A percentile compares a stretch with the other conserved stretches of the same genome.
These are phyloP conservation scores for Dryadula phaetusa DNA, from an alignment of 2,888 invertebrate species.

Conservation along the genomic window DNA sequence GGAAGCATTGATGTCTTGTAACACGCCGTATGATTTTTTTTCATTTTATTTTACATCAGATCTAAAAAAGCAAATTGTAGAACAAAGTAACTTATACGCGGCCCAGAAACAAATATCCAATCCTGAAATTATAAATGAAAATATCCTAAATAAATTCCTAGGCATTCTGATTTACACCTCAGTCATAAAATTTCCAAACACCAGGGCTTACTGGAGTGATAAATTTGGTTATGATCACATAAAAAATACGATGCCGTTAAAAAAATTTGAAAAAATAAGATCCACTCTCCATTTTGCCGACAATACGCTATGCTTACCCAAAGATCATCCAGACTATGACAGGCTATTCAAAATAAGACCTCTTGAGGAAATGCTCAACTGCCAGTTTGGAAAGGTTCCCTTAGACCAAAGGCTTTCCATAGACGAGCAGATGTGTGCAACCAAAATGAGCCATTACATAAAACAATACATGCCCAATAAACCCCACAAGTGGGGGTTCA, in stretches of 20 bases:
- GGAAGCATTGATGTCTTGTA: too few relatives aligned
- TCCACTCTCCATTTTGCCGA: constrained; percentile 50
- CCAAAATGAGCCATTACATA: too few relatives aligned
- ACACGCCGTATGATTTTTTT: constrained; percentile 53
- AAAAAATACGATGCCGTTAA: constrained; percentile 53
- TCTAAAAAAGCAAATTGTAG: constrained; percentile 52
- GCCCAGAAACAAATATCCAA: too few relatives aligned
- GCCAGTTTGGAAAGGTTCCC: constrained; percentile 49
- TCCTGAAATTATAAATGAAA: too few relatives aligned
- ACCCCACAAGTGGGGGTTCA: too few relatives aligned
- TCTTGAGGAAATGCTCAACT: too few relatives aligned
- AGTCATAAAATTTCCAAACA: constrained; percentile 52
- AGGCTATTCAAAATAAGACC: constrained; percentile 51
- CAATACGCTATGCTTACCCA: too few relatives aligned
- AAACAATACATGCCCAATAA: too few relatives aligned
- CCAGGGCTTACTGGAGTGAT: constrained; percentile 52
- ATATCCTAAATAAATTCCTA: constrained; percentile 53
- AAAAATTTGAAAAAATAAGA: constrained; percentile 52
- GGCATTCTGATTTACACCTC: constrained; percentile 53
- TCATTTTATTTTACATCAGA: constrained; percentile 54
- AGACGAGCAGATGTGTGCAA: too few relatives aligned
- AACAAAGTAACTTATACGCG: too few relatives aligned
- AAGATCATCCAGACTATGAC: too few relatives aligned
- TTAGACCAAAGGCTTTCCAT: too few relatives aligned
- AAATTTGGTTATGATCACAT: constrained; percentile 53